Conservation (phyloP, 2,797 vertebrate genomes). For the Falco berigora region DNA sequence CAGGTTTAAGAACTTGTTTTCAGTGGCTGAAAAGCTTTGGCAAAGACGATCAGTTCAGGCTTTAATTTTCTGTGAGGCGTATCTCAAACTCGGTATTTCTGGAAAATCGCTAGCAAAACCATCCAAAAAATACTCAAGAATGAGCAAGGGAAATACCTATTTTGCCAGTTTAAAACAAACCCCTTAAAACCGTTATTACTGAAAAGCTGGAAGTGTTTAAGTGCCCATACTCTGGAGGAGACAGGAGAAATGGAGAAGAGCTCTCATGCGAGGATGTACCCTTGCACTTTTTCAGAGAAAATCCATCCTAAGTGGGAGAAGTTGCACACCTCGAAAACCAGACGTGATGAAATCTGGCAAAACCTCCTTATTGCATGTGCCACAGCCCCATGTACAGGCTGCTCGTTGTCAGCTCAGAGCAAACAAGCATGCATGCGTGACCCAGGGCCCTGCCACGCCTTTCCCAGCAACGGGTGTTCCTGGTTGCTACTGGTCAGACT, state of each 20-base stretch:
- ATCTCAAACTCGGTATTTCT: background rate
- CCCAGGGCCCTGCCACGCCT: background rate
- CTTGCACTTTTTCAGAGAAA: background rate
- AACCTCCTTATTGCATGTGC: background rate
- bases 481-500: background rate
- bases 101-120: background rate
- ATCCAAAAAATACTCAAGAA: background rate
- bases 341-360: background rate
- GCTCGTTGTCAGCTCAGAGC: background rate
- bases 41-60: background rate
- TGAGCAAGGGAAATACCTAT: background rate
- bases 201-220: background rate
- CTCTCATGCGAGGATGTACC: background rate
- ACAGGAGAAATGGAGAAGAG: background rate
- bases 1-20: background rate
- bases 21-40: background rate
- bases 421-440: background rate
- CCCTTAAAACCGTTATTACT: background rate
- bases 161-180: background rate
- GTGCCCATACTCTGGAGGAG: background rate
- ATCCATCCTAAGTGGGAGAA: background rate
- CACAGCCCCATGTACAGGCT: background rate
- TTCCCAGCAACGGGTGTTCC: background rate
- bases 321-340: background rate
- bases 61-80: background rate